Evolutionary conservation across 2,113 vertebrate species (phyloP).

Genomic region (Ptyas mucosa): DNA sequence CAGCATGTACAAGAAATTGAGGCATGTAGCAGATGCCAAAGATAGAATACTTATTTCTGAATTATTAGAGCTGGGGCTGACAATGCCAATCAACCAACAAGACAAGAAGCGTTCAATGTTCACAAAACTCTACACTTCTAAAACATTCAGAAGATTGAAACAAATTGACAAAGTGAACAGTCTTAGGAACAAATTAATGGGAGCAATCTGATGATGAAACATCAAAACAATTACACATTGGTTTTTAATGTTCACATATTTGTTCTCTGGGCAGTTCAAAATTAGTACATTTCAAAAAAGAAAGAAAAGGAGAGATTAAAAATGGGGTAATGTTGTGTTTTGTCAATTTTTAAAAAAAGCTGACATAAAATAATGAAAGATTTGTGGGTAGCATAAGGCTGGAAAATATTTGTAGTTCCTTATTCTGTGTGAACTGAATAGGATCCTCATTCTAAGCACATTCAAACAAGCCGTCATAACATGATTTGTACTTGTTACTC

Average conservation of each 20-base stretch:
- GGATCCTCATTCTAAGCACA: conserved; percentile 8
- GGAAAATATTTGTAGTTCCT: not conserved
- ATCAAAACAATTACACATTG: not conserved
- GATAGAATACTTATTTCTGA: not conserved
- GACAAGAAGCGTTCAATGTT: not conserved
- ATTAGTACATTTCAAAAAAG: not conserved
- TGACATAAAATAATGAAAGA: not conserved
- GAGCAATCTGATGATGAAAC: not conserved
- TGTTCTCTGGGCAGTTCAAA: not conserved
- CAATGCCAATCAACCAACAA: not conserved
- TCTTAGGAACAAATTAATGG: not conserved
- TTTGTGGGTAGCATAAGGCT: not conserved
- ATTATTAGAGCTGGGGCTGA: not conserved
- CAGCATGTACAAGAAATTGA: not conserved
- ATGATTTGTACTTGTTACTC: conserved; percentile 54
- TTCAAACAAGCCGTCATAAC: conserved; percentile 40
- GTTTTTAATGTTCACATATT: not conserved
- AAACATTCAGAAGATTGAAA: not conserved
- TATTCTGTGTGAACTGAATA: not conserved
- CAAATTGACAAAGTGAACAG: not conserved
- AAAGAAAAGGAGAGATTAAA: not conserved
- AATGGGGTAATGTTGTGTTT: not conserved
- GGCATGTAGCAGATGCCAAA: not conserved
- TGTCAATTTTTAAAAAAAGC: not conserved
- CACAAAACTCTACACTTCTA: not conserved